These are phyloP conservation scores for Liparis tanakae DNA, from an alignment of 2,797 vertebrate genomes.

Conservation along the genomic window DNA sequence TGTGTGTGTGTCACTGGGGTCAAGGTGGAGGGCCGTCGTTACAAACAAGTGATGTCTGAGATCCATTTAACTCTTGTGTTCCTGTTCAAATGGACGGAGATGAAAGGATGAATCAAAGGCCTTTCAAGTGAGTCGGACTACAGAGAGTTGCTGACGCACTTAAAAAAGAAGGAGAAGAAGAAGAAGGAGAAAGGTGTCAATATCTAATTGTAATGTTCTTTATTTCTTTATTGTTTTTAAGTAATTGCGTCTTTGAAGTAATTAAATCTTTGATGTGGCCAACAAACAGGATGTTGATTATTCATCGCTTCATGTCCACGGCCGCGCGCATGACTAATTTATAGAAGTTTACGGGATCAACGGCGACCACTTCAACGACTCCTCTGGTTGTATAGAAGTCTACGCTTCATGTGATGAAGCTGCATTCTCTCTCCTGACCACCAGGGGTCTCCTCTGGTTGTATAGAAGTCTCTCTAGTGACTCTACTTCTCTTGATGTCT, in stretches of 20 bases:
- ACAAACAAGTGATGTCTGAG: slow-evolving; percentile 80
- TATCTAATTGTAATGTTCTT: slow-evolving; percentile 77
- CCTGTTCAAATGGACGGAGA: slow-evolving; percentile 82
- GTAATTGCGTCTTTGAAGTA: slow-evolving; percentile 79
- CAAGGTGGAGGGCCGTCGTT: slow-evolving; percentile 67
- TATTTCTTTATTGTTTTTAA: slow-evolving; percentile 23
- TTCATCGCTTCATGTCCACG: slow-evolving; percentile 38
- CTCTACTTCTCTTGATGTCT: too few species aligned
- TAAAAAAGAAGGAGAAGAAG: slow-evolving; percentile 47
- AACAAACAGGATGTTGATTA: slow-evolving; percentile 64
- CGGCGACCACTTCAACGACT: too few species aligned
- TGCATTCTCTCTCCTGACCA: too few species aligned
- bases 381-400: too few species aligned
- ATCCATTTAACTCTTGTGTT: slow-evolving; percentile 82
- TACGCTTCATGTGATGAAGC: too few species aligned
- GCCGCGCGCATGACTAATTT: slow-evolving; percentile 16
- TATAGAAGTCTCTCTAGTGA: too few species aligned
- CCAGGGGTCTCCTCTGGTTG: too few species aligned
- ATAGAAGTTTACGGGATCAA: too few species aligned
- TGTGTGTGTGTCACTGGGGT: slow-evolving; percentile 47
- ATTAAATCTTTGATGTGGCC: slow-evolving; percentile 82
- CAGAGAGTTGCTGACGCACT: slow-evolving; percentile 70
- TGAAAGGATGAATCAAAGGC: slow-evolving; percentile 84
- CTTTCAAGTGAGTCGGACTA: slow-evolving; percentile 81
- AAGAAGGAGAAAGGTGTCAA: slow-evolving; percentile 68